Evolutionary conservation across 2,797 vertebrate genomes (phyloP).

Genomic region (Limosa lapponica): DNA sequence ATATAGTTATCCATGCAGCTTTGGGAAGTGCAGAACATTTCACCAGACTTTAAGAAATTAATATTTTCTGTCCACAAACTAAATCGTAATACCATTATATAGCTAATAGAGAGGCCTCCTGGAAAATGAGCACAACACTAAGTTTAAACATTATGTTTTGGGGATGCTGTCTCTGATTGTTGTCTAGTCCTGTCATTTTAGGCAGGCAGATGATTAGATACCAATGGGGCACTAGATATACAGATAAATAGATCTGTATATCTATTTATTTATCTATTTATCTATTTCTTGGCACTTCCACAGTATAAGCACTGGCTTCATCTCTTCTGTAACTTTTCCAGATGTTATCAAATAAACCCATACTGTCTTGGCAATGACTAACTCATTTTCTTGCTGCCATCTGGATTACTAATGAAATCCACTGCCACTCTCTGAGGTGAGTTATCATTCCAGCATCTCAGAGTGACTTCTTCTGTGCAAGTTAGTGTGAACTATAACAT

Average conservation of each 20-base stretch:
- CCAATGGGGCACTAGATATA: no score
- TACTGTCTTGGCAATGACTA: not conserved
- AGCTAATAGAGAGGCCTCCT: not conserved
- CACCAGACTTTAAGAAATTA: not conserved
- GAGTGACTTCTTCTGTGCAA: not conserved
- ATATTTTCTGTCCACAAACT: not conserved
- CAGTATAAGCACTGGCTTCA: not conserved
- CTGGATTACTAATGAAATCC: not conserved
- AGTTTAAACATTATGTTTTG: not conserved
- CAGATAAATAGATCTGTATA: no score
- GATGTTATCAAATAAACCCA: not conserved
- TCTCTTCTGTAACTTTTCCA: not conserved
- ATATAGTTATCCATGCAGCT: not conserved
- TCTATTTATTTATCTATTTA: not conserved
- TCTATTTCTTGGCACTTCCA: not conserved
- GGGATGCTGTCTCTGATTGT: not conserved
- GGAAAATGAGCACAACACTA: not conserved
- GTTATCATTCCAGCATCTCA: not conserved
- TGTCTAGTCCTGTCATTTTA: not conserved
- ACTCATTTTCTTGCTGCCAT: not conserved
- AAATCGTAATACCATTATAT: not conserved
- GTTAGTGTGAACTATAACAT: not conserved
- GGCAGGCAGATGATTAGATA: not conserved
- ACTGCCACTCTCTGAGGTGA: not conserved
- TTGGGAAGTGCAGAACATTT: not conserved